phyloP scores from a whole-genome alignment of 1,140 invertebrate genomes.

The Geopemphigus sp. region DNA sequence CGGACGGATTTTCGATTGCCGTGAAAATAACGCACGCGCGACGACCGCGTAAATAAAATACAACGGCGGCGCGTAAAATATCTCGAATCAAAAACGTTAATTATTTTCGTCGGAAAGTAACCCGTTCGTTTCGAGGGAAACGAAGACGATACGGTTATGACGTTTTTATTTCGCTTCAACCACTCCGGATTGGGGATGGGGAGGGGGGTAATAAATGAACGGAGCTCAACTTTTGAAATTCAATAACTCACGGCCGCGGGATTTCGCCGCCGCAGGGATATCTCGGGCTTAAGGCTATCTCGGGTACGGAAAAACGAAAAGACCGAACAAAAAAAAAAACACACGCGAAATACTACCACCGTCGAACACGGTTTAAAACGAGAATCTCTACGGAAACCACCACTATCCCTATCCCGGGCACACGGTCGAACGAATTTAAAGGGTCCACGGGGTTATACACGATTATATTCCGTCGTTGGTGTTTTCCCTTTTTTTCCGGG shows the following conservation, averaged over 20 bases:
- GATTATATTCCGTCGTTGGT: constrained; percentile 1
- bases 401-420: background rate
- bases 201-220: too few species aligned
- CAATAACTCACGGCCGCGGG: background rate
- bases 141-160: too few species aligned
- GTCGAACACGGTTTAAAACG: constrained; percentile 30
- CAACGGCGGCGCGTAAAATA: too few species aligned
- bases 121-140: too few species aligned
- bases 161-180: too few species aligned
- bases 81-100: too few species aligned
- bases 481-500: background rate
- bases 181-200: too few species aligned
- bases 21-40: too few species aligned
- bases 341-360: background rate
- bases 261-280: background rate
- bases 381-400: background rate
- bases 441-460: background rate
- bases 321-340: background rate
- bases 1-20: too few species aligned
- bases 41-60: too few species aligned
- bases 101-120: too few species aligned
- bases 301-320: background rate
- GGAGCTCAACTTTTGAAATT: background rate
- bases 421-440: constrained; percentile 36
- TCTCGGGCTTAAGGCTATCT: background rate